A percentile compares a stretch with the other conserved stretches of the same genome.
Evolutionary conservation across 2,113 vertebrate genomes (phyloP).

Genomic region (Takifugu flavidus): DNA sequence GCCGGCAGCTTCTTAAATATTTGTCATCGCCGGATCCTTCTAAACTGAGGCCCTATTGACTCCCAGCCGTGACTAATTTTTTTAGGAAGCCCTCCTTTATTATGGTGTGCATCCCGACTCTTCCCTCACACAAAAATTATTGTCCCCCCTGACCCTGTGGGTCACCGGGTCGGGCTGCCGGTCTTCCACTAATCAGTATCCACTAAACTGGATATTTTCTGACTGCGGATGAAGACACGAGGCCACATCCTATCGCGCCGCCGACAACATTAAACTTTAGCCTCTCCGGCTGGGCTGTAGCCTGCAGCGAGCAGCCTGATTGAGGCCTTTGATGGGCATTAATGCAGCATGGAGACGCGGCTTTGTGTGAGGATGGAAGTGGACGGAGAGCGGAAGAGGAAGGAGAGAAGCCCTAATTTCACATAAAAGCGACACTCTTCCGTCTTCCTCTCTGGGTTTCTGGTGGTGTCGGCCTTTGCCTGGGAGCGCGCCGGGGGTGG

Average conservation of each 20-base stretch:
- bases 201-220: constrained; percentile 48
- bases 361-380: constrained; percentile 65
- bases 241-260: constrained; percentile 51
- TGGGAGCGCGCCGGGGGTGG: too few species aligned
- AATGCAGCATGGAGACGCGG: constrained; percentile 62
- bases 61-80: constrained; percentile 45
- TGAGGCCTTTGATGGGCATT: constrained; percentile 69
- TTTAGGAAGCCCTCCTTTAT: constrained; percentile 60
- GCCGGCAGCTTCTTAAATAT: constrained; percentile 33
- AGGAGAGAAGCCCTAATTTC: constrained; percentile 61
- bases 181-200: constrained; percentile 16
- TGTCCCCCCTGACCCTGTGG: background rate
- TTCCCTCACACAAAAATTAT: constrained; percentile 38
- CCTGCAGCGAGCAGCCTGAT: constrained; percentile 66
- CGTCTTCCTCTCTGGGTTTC: background rate
- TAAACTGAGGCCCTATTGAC: constrained; percentile 51
- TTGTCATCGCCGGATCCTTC: constrained; percentile 42
- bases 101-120: constrained; percentile 47
- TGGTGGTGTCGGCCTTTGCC: too few species aligned
- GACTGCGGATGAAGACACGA: constrained; percentile 40
- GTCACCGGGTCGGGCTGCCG: too few species aligned
- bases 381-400: constrained; percentile 62
- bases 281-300: constrained; percentile 53
- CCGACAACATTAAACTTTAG: constrained; percentile 58
- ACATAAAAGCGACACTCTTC: constrained; percentile 43